Conservation (phyloP, 2,797 vertebrate species). For the Melanotaenia trifasciata region DNA sequence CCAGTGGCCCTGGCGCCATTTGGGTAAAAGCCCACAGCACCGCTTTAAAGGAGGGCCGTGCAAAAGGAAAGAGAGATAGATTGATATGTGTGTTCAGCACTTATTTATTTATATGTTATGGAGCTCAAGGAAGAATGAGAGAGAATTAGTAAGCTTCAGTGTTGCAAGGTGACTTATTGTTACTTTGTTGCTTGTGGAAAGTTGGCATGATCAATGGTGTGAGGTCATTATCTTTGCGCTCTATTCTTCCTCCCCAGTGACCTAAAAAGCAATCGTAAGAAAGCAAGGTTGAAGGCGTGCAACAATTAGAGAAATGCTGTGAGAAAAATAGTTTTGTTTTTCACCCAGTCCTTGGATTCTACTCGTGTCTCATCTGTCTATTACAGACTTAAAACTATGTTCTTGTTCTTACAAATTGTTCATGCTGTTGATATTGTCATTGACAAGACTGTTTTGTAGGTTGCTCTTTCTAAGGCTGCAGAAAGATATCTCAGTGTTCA, state of each 20-base stretch:
- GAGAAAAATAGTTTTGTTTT: slow-evolving; percentile 20
- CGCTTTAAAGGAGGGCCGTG: slow-evolving; percentile 83
- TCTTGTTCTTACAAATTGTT: slow-evolving; percentile 34
- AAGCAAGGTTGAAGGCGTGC: slow-evolving; percentile 24
- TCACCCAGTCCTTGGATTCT: slow-evolving; percentile 15
- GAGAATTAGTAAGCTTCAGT: slow-evolving; percentile 80
- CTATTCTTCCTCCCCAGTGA: slow-evolving; percentile 51
- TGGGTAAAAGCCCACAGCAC: slow-evolving; percentile 88
- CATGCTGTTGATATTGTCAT: slow-evolving; percentile 30
- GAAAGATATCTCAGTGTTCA: slow-evolving; percentile 16
- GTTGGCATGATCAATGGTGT: slow-evolving; percentile 55
- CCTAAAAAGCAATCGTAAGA: slow-evolving; percentile 49
- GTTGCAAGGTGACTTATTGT: slow-evolving; percentile 76
- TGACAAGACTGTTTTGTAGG: slow-evolving; percentile 26
- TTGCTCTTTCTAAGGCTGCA: slow-evolving; percentile 16
- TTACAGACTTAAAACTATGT: slow-evolving; percentile 19
- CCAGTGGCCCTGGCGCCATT: slow-evolving; percentile 83
- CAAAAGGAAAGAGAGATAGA: slow-evolving; percentile 75
- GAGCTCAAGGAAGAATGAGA: slow-evolving; percentile 76
- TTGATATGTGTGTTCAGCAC: slow-evolving; percentile 81
- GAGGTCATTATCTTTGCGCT: slow-evolving; percentile 63
- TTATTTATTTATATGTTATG: slow-evolving; percentile 86
- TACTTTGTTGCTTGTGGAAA: slow-evolving; percentile 68
- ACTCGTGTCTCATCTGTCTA: background rate
- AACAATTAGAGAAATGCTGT: slow-evolving; percentile 29